Evolutionary conservation across 2,888 invertebrate genomes (phyloP).

Genomic region (Melinaea menophilus): DNA sequence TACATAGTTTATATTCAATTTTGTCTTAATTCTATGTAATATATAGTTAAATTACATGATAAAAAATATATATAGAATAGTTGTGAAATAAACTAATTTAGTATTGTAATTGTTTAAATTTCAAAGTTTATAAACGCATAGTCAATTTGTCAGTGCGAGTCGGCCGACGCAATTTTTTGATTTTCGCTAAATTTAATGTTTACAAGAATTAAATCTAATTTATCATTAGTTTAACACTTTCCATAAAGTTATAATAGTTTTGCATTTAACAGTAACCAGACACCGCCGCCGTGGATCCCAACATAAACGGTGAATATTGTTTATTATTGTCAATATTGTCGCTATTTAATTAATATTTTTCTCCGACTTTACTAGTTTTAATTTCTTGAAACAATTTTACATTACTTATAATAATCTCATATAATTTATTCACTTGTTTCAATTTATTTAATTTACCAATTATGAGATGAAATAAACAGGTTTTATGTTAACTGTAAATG

Average conservation of each 20-base stretch:
- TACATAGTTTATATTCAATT: too few species aligned
- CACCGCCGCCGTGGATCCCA: constrained; percentile 59
- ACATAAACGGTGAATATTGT: constrained; percentile 52
- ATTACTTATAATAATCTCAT: too few species aligned
- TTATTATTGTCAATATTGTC: constrained; percentile 37
- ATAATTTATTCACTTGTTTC: too few species aligned
- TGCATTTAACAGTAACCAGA: constrained; percentile 15
- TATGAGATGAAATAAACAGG: too few species aligned
- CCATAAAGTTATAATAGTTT: constrained; percentile 1
- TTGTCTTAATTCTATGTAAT: too few species aligned
- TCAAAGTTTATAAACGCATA: neutral
- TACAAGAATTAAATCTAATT: neutral
- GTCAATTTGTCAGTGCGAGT: neutral
- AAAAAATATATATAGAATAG: too few species aligned
- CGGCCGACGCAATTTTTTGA: constrained; percentile 1
- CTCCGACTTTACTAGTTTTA: neutral
- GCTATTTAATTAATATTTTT: neutral
- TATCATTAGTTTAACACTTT: constrained; percentile 1
- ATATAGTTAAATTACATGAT: too few species aligned
- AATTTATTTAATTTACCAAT: too few species aligned
- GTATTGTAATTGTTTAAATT: too few species aligned
- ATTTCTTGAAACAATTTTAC: too few species aligned
- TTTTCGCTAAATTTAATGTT: constrained; percentile 8
- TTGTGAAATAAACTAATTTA: too few species aligned
- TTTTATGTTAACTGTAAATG: too few species aligned